These are phyloP conservation scores for Euura saliciscinereae DNA, from an alignment of 1,140 invertebrate species.

Conservation along the genomic window DNA sequence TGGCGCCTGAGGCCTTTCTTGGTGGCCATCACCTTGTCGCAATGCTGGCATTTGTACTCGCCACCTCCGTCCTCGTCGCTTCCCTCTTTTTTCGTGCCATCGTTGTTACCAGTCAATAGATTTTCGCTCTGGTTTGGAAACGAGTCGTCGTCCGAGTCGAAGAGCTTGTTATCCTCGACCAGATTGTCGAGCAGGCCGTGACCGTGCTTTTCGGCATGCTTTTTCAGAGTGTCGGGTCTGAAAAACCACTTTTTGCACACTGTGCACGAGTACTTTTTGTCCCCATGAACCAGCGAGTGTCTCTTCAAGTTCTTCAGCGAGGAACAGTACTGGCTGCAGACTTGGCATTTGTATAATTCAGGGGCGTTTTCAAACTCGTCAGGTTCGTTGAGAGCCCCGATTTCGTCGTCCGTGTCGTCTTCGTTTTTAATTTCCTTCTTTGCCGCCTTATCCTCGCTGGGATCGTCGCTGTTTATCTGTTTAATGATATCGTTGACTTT, in stretches of 20 bases:
- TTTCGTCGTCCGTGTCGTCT: conserved; percentile 41
- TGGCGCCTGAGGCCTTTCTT: conserved; percentile 55
- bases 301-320: conserved; percentile 54
- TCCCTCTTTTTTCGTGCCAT: conserved; percentile 43
- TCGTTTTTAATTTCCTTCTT: conserved; percentile 37
- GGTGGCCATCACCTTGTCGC: conserved; percentile 40
- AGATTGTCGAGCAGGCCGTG: conserved; percentile 32
- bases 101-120: conserved; percentile 17
- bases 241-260: conserved; percentile 59
- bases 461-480: conserved; percentile 31
- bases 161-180: conserved; percentile 30
- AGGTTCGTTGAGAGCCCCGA: conserved; percentile 28
- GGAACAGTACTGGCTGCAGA: conserved; percentile 54
- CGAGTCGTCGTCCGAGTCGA: conserved; percentile 30
- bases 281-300: conserved; percentile 52
- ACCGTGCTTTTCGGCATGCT: conserved; percentile 41
- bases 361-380: conserved; percentile 49
- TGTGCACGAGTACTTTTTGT: conserved; percentile 57
- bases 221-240: conserved; percentile 55
- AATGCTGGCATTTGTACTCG: conserved; percentile 33
- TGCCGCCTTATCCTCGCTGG: conserved; percentile 23
- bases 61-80: conserved; percentile 47
- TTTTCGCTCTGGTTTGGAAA: conserved; percentile 11
- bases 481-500: conserved; percentile 39
- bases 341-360: conserved; percentile 53